A percentile compares a stretch with the other conserved stretches of the same genome.
phyloP scores from a whole-genome alignment of 1,140 invertebrate species.

The Archivesica marissinica region DNA sequence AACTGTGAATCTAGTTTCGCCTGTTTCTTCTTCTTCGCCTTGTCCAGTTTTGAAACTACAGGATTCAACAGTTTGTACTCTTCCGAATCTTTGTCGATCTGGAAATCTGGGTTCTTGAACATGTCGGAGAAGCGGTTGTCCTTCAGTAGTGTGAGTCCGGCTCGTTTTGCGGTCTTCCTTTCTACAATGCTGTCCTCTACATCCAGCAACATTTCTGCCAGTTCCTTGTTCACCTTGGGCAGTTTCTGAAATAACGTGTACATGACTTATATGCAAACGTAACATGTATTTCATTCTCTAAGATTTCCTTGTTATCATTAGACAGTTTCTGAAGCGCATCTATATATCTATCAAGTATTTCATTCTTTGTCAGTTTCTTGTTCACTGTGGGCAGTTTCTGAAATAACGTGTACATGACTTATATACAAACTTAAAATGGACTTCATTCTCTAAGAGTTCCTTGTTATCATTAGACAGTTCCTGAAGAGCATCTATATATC shows the following conservation, averaged over 20 bases:
- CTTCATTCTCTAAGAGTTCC: too few species aligned
- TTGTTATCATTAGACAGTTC: too few species aligned
- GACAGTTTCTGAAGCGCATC: too few species aligned
- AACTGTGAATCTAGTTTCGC: conserved; percentile 84
- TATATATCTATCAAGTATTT: too few species aligned
- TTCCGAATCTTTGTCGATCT: conserved; percentile 94
- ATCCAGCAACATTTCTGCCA: conserved; percentile 93
- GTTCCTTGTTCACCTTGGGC: conserved; percentile 87
- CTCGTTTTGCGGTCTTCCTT: conserved; percentile 77
- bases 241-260: conserved; percentile 83
- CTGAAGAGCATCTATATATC: too few species aligned
- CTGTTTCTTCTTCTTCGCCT: conserved; percentile 87
- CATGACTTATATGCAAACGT: too few species aligned
- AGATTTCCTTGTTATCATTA: too few species aligned
- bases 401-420: too few species aligned
- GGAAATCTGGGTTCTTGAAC: conserved; percentile 97
- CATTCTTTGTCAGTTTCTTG: too few species aligned
- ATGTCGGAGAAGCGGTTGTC: conserved; percentile 95
- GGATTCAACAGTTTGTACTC: conserved; percentile 91
- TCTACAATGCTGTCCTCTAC: conserved; percentile 77
- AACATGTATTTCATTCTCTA: too few species aligned
- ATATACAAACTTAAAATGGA: too few species aligned
- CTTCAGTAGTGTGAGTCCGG: conserved; percentile 87
- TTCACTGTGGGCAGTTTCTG: too few species aligned
- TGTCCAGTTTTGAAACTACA: conserved; percentile 92